Evolutionary conservation across 1,140 invertebrate species (phyloP), one percentile per base, ranked within the genome.

Genomic region (Drosophila biarmipes): DNA sequence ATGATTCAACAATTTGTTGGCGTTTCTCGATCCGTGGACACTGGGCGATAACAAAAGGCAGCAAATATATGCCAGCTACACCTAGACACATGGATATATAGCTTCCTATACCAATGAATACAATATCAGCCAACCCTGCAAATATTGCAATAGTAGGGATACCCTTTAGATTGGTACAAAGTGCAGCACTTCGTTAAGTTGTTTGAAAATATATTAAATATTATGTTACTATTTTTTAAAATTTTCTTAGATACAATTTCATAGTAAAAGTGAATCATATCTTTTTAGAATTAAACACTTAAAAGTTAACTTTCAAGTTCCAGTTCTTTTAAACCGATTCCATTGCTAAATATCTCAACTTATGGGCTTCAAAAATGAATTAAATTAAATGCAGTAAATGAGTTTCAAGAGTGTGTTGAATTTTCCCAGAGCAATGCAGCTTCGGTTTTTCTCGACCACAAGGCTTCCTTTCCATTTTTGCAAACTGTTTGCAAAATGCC

Each of bases 1-100:
- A 82, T 74, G 73, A 73, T 82, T 87, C 82, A 82, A 82, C 82
- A 87, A 82, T 87, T 86, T 86, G 80, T 58, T 75, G 75, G 49
- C n/a, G 37, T 56, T 40, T 35, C 38, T 21, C 31, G 19, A 43
- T 38, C 29, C 37, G 31, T 14, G 40, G 49, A 69, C 63, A 37
- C 31, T 46, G 49, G 49, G 24, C 63, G 71, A 74, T 64, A 74
- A 74, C 69, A 74, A 74, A 74, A 74, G 58, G 38, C 52, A 64
- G 59, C 52, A 74, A 74, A 74, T 73, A 73, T 38, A 48, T 40
- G 17, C 34, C 37, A 42, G 29, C 67, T 57, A 58, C 40, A 68
- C 38, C 56, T 62, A 73, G 58, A 12, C 34, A 27, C 10, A 31
- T 73, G 42, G 40, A 48, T 34, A 57, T 68, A 35, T 46, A 34